phyloP scores from a whole-genome alignment of 2,888 invertebrate genomes.

The Drosophila nr. medialis region DNA sequence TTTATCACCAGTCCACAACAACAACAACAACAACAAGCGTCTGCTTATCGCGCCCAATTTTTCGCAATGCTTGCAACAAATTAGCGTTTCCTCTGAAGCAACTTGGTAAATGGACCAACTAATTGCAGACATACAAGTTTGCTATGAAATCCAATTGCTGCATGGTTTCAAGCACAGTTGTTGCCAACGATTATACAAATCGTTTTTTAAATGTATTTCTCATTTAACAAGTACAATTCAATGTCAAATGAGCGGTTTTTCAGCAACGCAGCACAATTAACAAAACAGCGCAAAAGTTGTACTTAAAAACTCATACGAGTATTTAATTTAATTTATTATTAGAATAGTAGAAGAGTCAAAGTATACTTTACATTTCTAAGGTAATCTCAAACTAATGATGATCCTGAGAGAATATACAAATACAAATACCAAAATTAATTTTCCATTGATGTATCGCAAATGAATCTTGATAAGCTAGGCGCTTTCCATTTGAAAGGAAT shows the following conservation, averaged over 20 bases:
- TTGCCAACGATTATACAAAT: constrained; percentile 4
- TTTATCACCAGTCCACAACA: constrained; percentile 50
- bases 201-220: background rate
- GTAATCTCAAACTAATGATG: background rate
- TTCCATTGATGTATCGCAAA: background rate
- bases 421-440: background rate
- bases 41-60: constrained; percentile 67
- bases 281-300: background rate
- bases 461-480: background rate
- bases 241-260: background rate
- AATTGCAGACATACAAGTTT: constrained; percentile 23
- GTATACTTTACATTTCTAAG: too few relatives aligned
- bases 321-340: too few relatives aligned
- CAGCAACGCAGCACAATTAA: background rate
- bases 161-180: constrained; percentile 10
- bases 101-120: constrained; percentile 44
- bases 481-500: background rate
- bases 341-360: background rate
- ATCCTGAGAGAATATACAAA: background rate
- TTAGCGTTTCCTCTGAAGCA: constrained; percentile 67
- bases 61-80: constrained; percentile 72
- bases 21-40: constrained; percentile 5
- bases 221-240: constrained; percentile 7
- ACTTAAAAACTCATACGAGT: background rate
- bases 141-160: constrained; percentile 18